Evolutionary conservation across 2,888 invertebrate genomes (phyloP).

Genomic region (Aelia acuminata): DNA sequence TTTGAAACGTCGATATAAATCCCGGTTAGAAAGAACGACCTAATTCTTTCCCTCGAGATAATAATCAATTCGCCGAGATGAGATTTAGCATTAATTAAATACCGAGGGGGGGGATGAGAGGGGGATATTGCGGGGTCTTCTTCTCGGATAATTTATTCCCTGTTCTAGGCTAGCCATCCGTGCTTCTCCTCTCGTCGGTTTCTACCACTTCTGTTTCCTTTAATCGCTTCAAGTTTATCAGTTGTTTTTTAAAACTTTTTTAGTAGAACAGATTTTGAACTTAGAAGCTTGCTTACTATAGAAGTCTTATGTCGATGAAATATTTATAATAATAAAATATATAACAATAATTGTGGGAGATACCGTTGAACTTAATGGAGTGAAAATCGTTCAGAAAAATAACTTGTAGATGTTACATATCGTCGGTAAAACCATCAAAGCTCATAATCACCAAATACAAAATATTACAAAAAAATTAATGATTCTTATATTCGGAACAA

Average conservation of each 20-base stretch:
- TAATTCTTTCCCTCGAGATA: conserved; percentile 7
- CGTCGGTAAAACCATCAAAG: too few relatives aligned
- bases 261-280: neutral
- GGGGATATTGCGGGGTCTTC: neutral
- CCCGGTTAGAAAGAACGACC: conserved; percentile 16
- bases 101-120: neutral
- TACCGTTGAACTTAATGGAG: too few relatives aligned
- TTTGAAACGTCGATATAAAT: conserved; percentile 30
- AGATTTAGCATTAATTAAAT: conserved; percentile 50
- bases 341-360: too few relatives aligned
- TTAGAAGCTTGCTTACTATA: too few relatives aligned
- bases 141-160: conserved; percentile 9
- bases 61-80: conserved; percentile 46
- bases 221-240: neutral
- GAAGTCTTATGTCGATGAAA: too few relatives aligned
- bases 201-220: neutral
- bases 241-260: neutral
- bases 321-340: too few relatives aligned
- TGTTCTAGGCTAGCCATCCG: conserved; percentile 7
- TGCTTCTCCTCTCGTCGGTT: neutral
- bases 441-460: too few relatives aligned
- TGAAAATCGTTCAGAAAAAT: too few relatives aligned
- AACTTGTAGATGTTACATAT: too few relatives aligned
- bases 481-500: too few relatives aligned
- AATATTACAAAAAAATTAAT: too few relatives aligned